Evolutionary conservation across 2,888 invertebrate genomes (phyloP).

Genomic region (Zonitis immaculata): DNA sequence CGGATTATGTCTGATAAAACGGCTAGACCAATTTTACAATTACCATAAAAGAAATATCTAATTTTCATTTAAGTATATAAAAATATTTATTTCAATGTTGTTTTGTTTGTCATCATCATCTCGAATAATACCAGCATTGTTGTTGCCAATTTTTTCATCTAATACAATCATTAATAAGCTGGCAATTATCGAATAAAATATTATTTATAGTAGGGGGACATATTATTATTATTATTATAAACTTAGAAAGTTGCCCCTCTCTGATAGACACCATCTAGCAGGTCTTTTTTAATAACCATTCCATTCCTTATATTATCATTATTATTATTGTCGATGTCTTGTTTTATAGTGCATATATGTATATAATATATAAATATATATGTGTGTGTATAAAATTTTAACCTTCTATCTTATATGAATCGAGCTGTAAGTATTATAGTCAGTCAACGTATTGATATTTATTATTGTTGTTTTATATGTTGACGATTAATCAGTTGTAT

Average conservation of each 20-base stretch:
- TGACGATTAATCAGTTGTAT: conserved; percentile 21
- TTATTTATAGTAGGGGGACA: conserved; percentile 22
- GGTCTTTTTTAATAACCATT: conserved; percentile 20
- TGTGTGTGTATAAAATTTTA: too few relatives aligned
- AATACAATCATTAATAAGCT: conserved; percentile 25
- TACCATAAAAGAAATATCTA: too few relatives aligned
- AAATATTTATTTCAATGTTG: too few relatives aligned
- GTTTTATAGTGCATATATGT: conserved; percentile 16
- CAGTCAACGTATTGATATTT: conserved; percentile 22
- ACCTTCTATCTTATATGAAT: conserved; percentile 39
- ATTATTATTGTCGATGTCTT: conserved; percentile 19
- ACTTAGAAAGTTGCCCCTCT: conserved; percentile 42
- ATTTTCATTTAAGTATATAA: too few relatives aligned
- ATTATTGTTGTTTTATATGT: conserved; percentile 8
- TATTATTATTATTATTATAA: background rate
- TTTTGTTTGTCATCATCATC: too few relatives aligned
- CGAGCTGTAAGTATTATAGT: conserved; percentile 27
- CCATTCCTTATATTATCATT: conserved; percentile 32
- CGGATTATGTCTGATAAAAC: background rate
- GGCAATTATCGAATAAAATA: conserved; percentile 4
- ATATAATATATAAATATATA: too few relatives aligned
- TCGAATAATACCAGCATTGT: background rate
- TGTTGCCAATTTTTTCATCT: conserved; percentile 9
- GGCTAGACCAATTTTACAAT: background rate
- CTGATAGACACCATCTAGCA: conserved; percentile 11